Percentiles rank a stretch among this genome's conserved stretches.
These are phyloP conservation scores for Dicranocentrus wangi DNA, from an alignment of 2,888 invertebrate species.

Conservation along the genomic window DNA sequence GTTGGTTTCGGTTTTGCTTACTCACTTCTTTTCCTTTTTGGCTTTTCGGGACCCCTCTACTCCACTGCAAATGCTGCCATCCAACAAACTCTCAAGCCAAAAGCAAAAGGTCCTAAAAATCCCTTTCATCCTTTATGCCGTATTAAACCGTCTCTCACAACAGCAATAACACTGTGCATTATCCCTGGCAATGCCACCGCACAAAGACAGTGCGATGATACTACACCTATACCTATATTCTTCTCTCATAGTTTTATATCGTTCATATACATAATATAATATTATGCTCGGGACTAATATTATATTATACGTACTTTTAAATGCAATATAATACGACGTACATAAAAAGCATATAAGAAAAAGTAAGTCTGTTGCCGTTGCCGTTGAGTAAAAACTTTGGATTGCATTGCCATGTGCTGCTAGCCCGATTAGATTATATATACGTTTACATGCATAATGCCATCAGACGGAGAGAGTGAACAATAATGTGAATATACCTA, in stretches of 20 bases:
- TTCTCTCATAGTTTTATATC: neutral
- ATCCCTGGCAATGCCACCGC: too few relatives aligned
- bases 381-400: neutral
- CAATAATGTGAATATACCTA: neutral
- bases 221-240: neutral
- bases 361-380: too few relatives aligned
- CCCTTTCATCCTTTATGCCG: constrained; percentile 5
- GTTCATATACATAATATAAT: too few relatives aligned
- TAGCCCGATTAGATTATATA: neutral
- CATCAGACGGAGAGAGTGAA: neutral
- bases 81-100: neutral
- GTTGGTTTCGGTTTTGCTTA: neutral
- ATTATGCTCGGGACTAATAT: too few relatives aligned
- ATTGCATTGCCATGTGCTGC: constrained; percentile 5
- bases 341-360: neutral
- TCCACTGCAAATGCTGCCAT: too few relatives aligned
- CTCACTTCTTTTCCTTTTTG: neutral
- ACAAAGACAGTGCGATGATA: neutral
- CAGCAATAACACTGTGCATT: neutral
- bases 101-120: constrained; percentile 6
- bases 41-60: too few relatives aligned
- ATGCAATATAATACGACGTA: neutral
- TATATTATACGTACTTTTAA: too few relatives aligned
- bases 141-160: neutral
- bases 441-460: neutral